Evolutionary conservation across 2,797 vertebrate species (phyloP), one percentile per base, ranked within the genome.

Genomic region (Gymnothorax reevesii): DNA sequence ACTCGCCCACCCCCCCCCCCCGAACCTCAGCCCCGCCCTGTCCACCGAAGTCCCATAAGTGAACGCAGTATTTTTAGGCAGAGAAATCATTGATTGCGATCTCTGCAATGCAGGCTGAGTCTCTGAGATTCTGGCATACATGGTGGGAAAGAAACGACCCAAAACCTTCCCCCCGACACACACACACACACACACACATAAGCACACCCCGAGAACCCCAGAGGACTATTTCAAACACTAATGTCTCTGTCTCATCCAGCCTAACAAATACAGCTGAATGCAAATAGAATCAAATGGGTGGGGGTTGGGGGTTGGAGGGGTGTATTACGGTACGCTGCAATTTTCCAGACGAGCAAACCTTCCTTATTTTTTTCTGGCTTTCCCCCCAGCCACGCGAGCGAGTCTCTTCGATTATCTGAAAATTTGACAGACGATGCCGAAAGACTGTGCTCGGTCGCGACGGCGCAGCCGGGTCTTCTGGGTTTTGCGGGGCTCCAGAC

Each of bases 131-230:
- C 9, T 57, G 79, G 55, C 55, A 57, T 6, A 10, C 10, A 3
- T 20, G 10, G 79, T 2, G 22, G n/a, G 79, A 82, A 57, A 82
- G 57, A 82, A 54, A 69, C 22, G 13, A 15, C 33, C 33, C 33
- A 42, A 2, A 42, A 42, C 87, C 90, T 87, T 88, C 86, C 82
- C 88, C 88, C 90, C 84, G 88, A 62, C 54, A 86, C 85, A 90
- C 60, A 82, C 87, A 89, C 71, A 79, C 86, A 88, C 15, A 88
- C 91, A 13, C 60, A 13, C 13, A 12, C 62, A 12, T 90, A 42
- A 42, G 33, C 33, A 42, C 33, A 42, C 89, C 86, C 87, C 91
- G 87, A 82, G 57, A 52, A 8, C 49, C 75, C 20, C 17, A 1
- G n/a, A 27, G 73, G 73, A 49, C 27, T 7, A 20, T 54, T 79